Base-by-base conservation (phyloP, 2,888 invertebrate genomes). In the Trichogramma dendrolimi region DNA sequence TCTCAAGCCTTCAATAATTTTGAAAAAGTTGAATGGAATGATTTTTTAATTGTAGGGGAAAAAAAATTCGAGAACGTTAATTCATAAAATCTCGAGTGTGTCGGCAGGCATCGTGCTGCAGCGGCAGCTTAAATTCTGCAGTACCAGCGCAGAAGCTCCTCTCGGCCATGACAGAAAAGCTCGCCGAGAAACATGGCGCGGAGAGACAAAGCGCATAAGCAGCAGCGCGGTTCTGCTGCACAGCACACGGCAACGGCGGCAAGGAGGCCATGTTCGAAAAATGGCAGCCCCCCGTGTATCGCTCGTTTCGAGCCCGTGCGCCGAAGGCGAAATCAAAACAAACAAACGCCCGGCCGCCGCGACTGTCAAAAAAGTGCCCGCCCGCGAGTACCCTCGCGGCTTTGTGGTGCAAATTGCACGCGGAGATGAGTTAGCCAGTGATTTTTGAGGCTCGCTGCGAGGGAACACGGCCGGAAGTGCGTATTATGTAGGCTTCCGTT, bases 261-360 rank as follows among this genome's bases (percentile, higher is more conserved):
- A 46, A 74, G 76, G 82, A 82, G 81, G 84, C 84, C 84, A 84
- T 84, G 83, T 84, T 79, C 80, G 78, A 80, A 84, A 84, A 81
- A 85, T 85, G 84, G 84, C 85, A 83, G 85, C 84, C 82, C 82
- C 83, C 83, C 82, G 81, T 27, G 27, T 27, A 27, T 27, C 27
- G 27, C 27, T 27, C 27, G 27, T 27, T 27, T 48, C 6, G 43
- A 44, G 44, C 58, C 38, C 57, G 46, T 56, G 51, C 49, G 14
- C 27, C 41, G 47, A 52, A 42, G 79, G 81, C 75, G 72, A 73
- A 75, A 80, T 79, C 80, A 80, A 80, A 81, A 80, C 80, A 81
- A 80, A 80, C 79, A 74, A 75, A 55, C 47, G 43, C 40, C 46
- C 57, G 58, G 43, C 60, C 46, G 62, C 62, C 58, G 51, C 40